Base-by-base conservation (phyloP, 2,888 invertebrate genomes). In the Caenorhabditis doughertyi region DNA sequence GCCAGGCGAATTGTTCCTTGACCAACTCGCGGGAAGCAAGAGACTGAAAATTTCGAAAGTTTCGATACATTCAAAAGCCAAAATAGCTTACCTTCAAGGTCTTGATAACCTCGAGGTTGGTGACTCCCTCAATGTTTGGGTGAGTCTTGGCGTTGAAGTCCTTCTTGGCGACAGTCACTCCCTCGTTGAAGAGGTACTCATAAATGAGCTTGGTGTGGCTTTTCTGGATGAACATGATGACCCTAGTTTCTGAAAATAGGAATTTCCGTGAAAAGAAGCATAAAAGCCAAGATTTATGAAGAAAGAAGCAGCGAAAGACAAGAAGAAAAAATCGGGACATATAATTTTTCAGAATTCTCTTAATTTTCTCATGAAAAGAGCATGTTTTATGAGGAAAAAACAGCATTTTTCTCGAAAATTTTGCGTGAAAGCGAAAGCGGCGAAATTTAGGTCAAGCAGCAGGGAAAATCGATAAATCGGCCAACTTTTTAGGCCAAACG, bases 1-100 rank as follows among this genome's bases (percentile, higher is more conserved):
- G 95, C 99, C 99, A 99, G 4, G 98, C 98, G 93, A 99, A 99
- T 93, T 99, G 98, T 94, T 99, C 98, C 93, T 96, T 96, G n/a
- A 99, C 99, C 92, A 95, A 96, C 81, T 98, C 98, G 92, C 96
- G 95, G 3, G 98, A 98, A 93, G 97, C 97, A 89, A 99, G 94
- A 55, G 89, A 89, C 91, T 91, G 60, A 65, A 85, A 81, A 32
- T n/a, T n/a, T n/a, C 7, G 21, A 29, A 21, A 11, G 23, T 13
- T 35, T 49, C n/a, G 8, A 44, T 23, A 18, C 29, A 1, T 51
- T 51, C 11, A 39, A 39, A 39, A 39, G 11, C 9, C 39, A n/a
- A 35, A 13, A 32, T 4, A 32, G 39, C 74, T 58, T 92, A 95
- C 95, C 94, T 97, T 96, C 94, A 98, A 94, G 88, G 98, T 97